Evolutionary conservation across 1,140 invertebrate species (phyloP).

Genomic region (Pseudomyrmex cubaensis): DNA sequence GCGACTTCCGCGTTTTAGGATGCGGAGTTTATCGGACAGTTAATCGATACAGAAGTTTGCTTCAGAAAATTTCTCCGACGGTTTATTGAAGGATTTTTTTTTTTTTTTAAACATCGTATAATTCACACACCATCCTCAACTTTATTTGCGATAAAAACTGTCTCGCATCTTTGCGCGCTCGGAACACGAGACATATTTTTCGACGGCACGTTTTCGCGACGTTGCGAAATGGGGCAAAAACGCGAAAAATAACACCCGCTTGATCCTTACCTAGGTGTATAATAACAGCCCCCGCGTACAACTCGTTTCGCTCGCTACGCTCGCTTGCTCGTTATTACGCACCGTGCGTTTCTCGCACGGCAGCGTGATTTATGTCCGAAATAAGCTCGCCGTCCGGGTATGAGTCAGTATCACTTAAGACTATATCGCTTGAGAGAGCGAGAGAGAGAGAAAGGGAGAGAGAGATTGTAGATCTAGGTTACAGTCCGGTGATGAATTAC

Average conservation of each 20-base stretch:
- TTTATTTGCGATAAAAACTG: no score
- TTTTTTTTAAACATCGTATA: not conserved
- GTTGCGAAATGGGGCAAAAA: constrained; percentile 12
- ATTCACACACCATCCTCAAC: not conserved
- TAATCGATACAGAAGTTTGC: constrained; percentile 1
- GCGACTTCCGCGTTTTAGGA: constrained; percentile 49
- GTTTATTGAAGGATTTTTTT: not conserved
- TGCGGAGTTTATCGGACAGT: constrained; percentile 35
- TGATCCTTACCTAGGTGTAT: not conserved
- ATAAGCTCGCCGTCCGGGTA: constrained; percentile 48
- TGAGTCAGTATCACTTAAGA: constrained; percentile 66
- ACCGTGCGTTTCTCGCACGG: constrained; percentile 18
- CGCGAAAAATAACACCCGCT: constrained; percentile 18
- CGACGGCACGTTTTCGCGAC: constrained; percentile 16
- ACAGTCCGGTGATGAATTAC: constrained; percentile 47
- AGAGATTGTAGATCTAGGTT: constrained; percentile 15
- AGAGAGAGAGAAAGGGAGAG: no score
- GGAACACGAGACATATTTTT: constrained; percentile 15
- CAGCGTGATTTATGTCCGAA: constrained; percentile 69
- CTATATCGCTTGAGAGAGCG: not conserved
- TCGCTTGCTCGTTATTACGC: constrained; percentile 68
- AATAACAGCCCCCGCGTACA: not conserved
- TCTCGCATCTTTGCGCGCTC: not conserved
- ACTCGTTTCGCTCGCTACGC: constrained; percentile 60
- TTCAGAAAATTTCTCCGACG: constrained; percentile 18